These are phyloP conservation scores for Formicarius rufipectus DNA, from an alignment of 2,113 vertebrate species.

Conservation along the genomic window DNA sequence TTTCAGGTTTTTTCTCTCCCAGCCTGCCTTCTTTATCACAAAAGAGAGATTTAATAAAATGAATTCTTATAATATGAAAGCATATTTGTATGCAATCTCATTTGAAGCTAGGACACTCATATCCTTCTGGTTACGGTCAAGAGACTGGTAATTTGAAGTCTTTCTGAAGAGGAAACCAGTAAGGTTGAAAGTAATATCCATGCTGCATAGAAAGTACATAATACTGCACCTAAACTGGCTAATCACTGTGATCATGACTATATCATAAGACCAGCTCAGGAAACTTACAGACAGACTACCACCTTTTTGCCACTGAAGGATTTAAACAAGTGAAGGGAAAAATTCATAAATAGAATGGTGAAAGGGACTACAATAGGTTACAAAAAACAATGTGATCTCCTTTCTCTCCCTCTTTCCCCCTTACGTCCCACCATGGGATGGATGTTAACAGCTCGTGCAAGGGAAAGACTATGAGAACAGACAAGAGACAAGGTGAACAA, in stretches of 20 bases:
- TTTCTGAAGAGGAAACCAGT: neutral
- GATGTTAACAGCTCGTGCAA: neutral
- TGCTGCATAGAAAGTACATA: neutral
- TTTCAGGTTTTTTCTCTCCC: neutral
- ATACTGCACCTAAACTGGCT: neutral
- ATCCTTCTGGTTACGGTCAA: neutral
- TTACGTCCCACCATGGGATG: neutral
- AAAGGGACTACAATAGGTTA: neutral
- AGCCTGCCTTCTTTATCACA: neutral
- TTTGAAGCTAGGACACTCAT: neutral
- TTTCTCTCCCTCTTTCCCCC: neutral
- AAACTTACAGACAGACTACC: neutral
- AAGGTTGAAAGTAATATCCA: neutral
- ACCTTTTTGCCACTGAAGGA: neutral
- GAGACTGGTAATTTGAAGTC: neutral
- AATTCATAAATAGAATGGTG: neutral
- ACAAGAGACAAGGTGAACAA: neutral
- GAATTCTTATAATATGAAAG: neutral
- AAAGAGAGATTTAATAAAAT: neutral
- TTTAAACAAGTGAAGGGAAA: neutral
- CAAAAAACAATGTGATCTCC: neutral
- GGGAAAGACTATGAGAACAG: neutral
- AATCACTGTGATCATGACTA: neutral
- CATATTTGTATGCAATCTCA: neutral
- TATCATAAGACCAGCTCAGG: neutral